A percentile compares a stretch with the other conserved stretches of the same genome.
Evolutionary conservation across 2,113 vertebrate genomes (phyloP).

Genomic region (Paradisaea rubra): DNA sequence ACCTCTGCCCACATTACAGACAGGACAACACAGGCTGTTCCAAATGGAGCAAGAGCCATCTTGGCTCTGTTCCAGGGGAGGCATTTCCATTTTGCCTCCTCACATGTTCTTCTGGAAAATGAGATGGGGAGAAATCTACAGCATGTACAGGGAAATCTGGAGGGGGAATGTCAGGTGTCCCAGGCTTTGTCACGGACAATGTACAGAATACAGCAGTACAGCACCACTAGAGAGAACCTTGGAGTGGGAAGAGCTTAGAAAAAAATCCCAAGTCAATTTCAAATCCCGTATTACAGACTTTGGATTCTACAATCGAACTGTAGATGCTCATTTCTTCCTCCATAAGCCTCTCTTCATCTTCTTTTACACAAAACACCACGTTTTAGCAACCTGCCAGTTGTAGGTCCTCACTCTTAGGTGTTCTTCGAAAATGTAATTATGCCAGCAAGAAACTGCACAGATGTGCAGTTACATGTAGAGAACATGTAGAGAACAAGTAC

Average conservation of each 20-base stretch:
- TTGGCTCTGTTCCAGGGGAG: not conserved
- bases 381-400: not conserved
- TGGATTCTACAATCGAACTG: not conserved
- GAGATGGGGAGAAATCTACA: not conserved
- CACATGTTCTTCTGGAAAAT: not conserved
- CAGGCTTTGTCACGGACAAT: rapidly evolving
- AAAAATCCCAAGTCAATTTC: not conserved
- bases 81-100: not conserved
- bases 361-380: not conserved
- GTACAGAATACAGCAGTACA: not conserved
- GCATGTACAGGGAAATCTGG: not conserved
- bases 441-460: not conserved
- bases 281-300: not conserved
- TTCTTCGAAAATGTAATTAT: not conserved
- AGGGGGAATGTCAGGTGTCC: not conserved
- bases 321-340: not conserved
- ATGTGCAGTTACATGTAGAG: not conserved
- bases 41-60: not conserved
- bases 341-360: not conserved
- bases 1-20: not conserved
- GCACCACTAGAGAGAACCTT: not conserved
- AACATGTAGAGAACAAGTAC: not conserved
- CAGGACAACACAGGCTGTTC: rapidly evolving
- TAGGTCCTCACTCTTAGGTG: not conserved
- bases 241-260: not conserved